Percentiles rank a stretch among this genome's conserved stretches.
phyloP scores from a whole-genome alignment of 92 coral and sea anemone species.

The Paragorgia papillata region DNA sequence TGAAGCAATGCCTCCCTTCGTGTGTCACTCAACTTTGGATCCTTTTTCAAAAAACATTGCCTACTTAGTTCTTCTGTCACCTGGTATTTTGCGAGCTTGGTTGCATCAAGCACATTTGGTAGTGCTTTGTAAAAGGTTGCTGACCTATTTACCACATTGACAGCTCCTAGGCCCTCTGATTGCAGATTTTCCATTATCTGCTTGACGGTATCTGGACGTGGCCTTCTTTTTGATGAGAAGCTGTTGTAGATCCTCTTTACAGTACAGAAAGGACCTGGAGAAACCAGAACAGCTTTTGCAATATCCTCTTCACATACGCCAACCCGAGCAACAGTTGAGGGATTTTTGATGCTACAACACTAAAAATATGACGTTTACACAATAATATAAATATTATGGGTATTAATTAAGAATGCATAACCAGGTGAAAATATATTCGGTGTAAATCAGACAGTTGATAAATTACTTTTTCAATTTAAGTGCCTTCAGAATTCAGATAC shows the following conservation, averaged over 20 bases:
- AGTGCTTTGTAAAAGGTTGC: too few relatives aligned
- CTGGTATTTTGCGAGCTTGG: constrained; percentile 7
- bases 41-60: constrained; percentile 2
- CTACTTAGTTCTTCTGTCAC: neutral
- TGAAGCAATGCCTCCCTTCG: neutral
- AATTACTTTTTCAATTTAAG: too few relatives aligned
- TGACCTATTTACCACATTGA: constrained; percentile 18
- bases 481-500: too few relatives aligned
- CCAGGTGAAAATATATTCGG: too few relatives aligned
- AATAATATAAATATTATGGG: neutral
- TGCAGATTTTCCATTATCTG: constrained; percentile 27
- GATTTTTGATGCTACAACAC: constrained; percentile 1
- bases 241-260: constrained; percentile 56
- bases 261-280: constrained; percentile 56
- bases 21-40: neutral
- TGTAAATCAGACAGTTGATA: too few relatives aligned
- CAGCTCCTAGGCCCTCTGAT: constrained; percentile 41
- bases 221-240: constrained; percentile 52
- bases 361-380: constrained; percentile 1
- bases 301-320: constrained; percentile 44
- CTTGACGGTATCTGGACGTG: constrained; percentile 42
- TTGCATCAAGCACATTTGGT: too few relatives aligned
- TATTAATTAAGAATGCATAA: too few relatives aligned
- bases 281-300: constrained; percentile 33
- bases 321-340: constrained; percentile 11